Base-by-base conservation (phyloP, 2,113 vertebrate species). In the Dicerorhinus sumatrensis region DNA sequence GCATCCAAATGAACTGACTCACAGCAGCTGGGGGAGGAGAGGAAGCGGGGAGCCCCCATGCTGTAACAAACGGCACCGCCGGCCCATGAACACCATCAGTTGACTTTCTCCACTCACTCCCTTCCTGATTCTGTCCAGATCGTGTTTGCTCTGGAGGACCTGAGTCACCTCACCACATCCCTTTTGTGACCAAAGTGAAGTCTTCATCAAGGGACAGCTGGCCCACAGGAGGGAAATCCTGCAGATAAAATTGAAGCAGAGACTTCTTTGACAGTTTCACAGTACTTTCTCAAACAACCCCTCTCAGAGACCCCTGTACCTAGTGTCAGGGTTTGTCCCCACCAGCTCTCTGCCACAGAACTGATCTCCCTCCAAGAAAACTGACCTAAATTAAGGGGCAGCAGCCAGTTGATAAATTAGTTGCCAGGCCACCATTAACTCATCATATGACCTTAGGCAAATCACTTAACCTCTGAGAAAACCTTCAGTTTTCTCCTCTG, bases 101-200 rank as follows among this genome's bases (percentile, higher is more conserved):
- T 33, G 33, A 17, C 77, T 42, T 69, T 80, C 69, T 89, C 58
- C 0, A 8, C 8, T 20, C 89, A 0, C 48, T n/a, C 3, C 39
- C 11, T 58, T 39, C 27, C 94, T 51, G 39, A 13, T 3, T 25
- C n/a, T 6, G 46, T 72, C 62, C 27, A 69, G 33, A 20, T 77
- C 75, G 48, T 48, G 75, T 42, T 1, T 2, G 25, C 29, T 54
- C 58, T 16, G 25, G 73, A 56, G 51, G 31, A 5, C 36, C 21
- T 36, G 39, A 65, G 48, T 65, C 81, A 48, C 39, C 11, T 65
- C 81, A 48, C 39, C 11, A 1, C 27, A 27, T 42, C 23, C 42
- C 42, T 36, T 89, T 48, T n/a, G 63, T 82, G 36, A 86, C 62
- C 39, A n/a, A 73, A 77, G 81, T 79, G 51, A 91, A 62, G 58